Evolutionary conservation across 2,113 vertebrate species (phyloP).

Genomic region (Misgurnus mizolepis): DNA sequence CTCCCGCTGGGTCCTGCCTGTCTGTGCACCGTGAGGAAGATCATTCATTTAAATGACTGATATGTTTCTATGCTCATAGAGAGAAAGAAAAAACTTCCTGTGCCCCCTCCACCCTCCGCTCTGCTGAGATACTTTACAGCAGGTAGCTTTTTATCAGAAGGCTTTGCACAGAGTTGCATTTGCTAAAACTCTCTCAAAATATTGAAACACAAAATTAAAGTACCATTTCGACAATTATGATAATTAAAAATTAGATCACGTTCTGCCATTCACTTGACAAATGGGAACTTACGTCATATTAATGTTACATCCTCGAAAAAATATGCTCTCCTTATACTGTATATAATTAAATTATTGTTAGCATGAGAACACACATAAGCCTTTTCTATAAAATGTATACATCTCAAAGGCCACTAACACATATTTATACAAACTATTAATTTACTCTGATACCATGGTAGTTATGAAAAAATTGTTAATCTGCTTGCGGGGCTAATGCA

Average conservation of each 20-base stretch:
- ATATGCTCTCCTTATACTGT: too few species aligned
- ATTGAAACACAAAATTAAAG: background rate
- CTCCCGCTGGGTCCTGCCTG: slow-evolving; percentile 59
- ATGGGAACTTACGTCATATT: too few species aligned
- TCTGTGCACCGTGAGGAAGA: slow-evolving; percentile 50
- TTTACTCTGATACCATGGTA: background rate
- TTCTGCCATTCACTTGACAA: background rate
- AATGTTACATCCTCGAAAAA: too few species aligned
- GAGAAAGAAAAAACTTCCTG: slow-evolving; percentile 40
- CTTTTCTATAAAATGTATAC: background rate
- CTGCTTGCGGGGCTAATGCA: background rate
- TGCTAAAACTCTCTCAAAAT: too few species aligned
- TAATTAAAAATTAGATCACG: background rate
- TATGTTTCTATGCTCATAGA: slow-evolving; percentile 53
- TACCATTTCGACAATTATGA: background rate
- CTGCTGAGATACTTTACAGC: slow-evolving; percentile 22
- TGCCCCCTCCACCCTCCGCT: slow-evolving; percentile 31
- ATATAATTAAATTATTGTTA: background rate
- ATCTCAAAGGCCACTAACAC: background rate
- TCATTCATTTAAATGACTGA: slow-evolving; percentile 65
- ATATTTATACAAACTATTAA: background rate
- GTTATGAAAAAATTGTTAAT: background rate
- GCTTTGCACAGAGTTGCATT: background rate
- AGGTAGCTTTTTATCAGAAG: background rate
- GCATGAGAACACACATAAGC: background rate